These are phyloP conservation scores for Enteromius paludinosus DNA, from an alignment of 2,797 vertebrate genomes.

Conservation along the genomic window DNA sequence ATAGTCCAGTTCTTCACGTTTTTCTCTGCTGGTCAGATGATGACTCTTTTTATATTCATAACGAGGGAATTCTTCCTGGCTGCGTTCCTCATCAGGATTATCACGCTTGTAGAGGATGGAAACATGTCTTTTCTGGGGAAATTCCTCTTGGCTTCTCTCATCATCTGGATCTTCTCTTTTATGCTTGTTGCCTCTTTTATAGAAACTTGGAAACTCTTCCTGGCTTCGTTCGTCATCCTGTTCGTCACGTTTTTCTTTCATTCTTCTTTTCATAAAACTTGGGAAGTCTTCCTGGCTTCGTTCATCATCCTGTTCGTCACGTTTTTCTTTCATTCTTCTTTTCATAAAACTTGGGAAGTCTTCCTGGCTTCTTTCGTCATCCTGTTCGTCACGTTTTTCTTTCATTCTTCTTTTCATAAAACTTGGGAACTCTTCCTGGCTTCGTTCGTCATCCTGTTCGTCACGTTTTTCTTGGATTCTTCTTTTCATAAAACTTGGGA, in stretches of 20 bases:
- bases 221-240: conserved; percentile 61
- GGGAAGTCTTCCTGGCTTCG: conserved; percentile 10
- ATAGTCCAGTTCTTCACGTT: conserved; percentile 52
- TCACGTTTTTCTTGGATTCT: not conserved
- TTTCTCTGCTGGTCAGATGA: conserved; percentile 41
- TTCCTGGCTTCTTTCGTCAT: conserved; percentile 60
- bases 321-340: not conserved
- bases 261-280: conserved; percentile 25
- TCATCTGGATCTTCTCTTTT: conserved; percentile 70
- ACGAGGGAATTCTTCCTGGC: conserved; percentile 60
- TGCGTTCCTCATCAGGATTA: conserved; percentile 63
- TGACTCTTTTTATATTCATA: conserved; percentile 68
- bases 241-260: conserved; percentile 20
- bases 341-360: conserved; percentile 51
- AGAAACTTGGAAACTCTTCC: conserved; percentile 59
- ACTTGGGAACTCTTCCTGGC: conserved; percentile 18
- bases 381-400: conserved; percentile 42
- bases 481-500: conserved; percentile 46
- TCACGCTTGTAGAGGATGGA: conserved; percentile 60
- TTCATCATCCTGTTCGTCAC: conserved; percentile 57
- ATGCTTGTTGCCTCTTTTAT: conserved; percentile 61
- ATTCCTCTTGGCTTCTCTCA: conserved; percentile 77
- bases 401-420: conserved; percentile 10
- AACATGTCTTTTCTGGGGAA: conserved; percentile 61
- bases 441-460: conserved; percentile 58